A percentile compares a stretch with the other conserved stretches of the same genome.
Conservation (phyloP, 2,888 invertebrate genomes). For the Parelbella ahira region DNA sequence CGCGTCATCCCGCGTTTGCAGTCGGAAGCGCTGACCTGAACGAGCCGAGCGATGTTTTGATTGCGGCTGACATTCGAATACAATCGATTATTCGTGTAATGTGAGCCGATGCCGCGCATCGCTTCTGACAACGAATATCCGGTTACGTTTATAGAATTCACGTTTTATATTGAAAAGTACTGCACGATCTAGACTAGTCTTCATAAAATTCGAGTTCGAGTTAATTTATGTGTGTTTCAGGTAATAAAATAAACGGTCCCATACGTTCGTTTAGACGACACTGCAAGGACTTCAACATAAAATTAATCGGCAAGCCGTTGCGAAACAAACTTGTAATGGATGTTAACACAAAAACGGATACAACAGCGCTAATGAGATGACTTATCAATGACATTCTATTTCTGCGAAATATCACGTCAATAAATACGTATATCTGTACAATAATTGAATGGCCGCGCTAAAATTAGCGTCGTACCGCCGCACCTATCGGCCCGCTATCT, state of each 20-base stretch:
- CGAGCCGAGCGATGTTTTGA: constrained; percentile 63
- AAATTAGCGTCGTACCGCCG: constrained; percentile 12
- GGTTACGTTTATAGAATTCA: constrained; percentile 44
- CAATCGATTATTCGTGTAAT: constrained; percentile 75
- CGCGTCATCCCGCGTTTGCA: constrained; percentile 69
- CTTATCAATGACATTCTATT: constrained; percentile 19
- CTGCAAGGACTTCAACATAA: background rate
- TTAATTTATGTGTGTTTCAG: too few relatives aligned
- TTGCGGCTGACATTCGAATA: constrained; percentile 73
- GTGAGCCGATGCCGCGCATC: constrained; percentile 54
- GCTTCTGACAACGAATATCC: constrained; percentile 43
- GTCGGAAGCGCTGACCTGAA: constrained; percentile 75
- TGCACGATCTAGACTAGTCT: too few relatives aligned
- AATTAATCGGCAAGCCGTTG: background rate
- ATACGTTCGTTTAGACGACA: too few relatives aligned
- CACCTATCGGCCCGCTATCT: constrained; percentile 12
- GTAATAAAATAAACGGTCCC: too few relatives aligned
- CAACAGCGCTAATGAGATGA: constrained; percentile 18
- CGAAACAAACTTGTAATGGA: constrained; percentile 9
- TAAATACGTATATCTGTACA: constrained; percentile 15
- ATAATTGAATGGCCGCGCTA: constrained; percentile 21
- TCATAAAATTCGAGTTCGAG: too few relatives aligned
- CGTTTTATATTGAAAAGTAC: too few relatives aligned
- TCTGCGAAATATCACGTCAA: constrained; percentile 20
- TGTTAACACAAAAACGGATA: constrained; percentile 20